A percentile compares a stretch with the other conserved stretches of the same genome.
These are phyloP conservation scores for Grallaria varia DNA, from an alignment of 2,113 vertebrate species.

Conservation along the genomic window DNA sequence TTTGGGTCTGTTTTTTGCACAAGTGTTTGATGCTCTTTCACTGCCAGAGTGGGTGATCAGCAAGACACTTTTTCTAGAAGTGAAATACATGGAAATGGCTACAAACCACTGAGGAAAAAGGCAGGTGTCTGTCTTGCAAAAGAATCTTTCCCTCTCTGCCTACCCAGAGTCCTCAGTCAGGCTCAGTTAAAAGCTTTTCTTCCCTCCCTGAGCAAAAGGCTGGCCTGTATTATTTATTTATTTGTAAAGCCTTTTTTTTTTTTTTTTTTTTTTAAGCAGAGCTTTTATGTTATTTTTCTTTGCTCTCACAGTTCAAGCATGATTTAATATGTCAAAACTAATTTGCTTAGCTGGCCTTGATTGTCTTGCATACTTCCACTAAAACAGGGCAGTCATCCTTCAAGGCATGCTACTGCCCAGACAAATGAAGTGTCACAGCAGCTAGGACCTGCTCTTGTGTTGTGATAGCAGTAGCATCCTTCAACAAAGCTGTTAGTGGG, in stretches of 20 bases:
- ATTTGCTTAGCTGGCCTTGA: conserved; percentile 75
- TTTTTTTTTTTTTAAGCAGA: neutral
- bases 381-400: conserved; percentile 56
- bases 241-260: conserved; percentile 43
- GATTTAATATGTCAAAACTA: conserved; percentile 81
- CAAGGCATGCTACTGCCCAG: conserved; percentile 53
- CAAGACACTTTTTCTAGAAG: neutral
- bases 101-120: neutral
- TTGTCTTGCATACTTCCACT: conserved; percentile 75
- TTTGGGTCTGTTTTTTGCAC: neutral
- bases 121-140: neutral
- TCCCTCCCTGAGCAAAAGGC: neutral
- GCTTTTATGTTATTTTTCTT: conserved; percentile 67
- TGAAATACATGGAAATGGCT: neutral
- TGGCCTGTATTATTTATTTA: conserved; percentile 69
- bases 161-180: neutral
- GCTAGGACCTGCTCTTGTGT: conserved; percentile 35
- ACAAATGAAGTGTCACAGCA: conserved; percentile 68
- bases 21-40: neutral
- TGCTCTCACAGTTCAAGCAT: conserved; percentile 76
- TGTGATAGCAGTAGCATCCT: conserved; percentile 65
- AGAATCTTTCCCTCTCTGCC: neutral
- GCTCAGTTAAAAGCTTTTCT: conserved; percentile 20
- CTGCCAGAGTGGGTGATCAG: neutral
- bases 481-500: neutral